These are phyloP conservation scores for Xyrauchen texanus DNA, from an alignment of 2,113 vertebrate species.

Conservation along the genomic window DNA sequence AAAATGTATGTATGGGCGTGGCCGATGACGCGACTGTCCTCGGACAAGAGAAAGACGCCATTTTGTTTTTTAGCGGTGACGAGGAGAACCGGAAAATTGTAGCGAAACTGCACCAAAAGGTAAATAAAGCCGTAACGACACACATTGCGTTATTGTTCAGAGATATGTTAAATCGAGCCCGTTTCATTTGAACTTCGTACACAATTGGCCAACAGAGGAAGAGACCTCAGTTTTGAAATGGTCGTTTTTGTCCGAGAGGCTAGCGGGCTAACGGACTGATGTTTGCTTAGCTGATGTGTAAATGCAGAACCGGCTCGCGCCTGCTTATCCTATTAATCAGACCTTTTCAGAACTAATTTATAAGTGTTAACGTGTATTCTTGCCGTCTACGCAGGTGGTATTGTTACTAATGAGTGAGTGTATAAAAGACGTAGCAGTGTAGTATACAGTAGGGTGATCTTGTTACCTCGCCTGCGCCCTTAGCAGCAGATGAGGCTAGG, in stretches of 20 bases:
- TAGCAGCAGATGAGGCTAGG: slow-evolving; percentile 16
- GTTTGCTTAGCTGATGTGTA: slow-evolving; percentile 39
- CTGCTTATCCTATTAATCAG: background rate
- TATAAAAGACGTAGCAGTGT: background rate
- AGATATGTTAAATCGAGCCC: background rate
- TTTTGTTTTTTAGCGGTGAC: slow-evolving; percentile 65
- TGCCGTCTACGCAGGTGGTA: background rate
- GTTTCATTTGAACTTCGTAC: background rate
- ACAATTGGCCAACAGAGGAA: background rate
- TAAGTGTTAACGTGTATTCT: background rate
- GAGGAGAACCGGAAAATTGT: slow-evolving; percentile 56
- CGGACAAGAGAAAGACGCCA: slow-evolving; percentile 64
- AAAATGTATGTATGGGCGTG: slow-evolving; percentile 29
- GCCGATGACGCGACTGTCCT: slow-evolving; percentile 57
- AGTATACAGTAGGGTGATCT: background rate
- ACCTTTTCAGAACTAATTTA: background rate
- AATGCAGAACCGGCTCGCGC: background rate
- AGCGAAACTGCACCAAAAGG: slow-evolving; percentile 59
- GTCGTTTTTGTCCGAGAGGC: slow-evolving; percentile 12
- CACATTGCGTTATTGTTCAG: background rate
- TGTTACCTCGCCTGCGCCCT: slow-evolving; percentile 29
- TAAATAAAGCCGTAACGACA: slow-evolving; percentile 26
- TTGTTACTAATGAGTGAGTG: background rate
- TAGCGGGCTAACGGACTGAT: slow-evolving; percentile 36
- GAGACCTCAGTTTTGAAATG: background rate